These are phyloP conservation scores for Paramormyrops hopkinsi DNA, from an alignment of 2,797 vertebrate genomes.

Conservation along the genomic window DNA sequence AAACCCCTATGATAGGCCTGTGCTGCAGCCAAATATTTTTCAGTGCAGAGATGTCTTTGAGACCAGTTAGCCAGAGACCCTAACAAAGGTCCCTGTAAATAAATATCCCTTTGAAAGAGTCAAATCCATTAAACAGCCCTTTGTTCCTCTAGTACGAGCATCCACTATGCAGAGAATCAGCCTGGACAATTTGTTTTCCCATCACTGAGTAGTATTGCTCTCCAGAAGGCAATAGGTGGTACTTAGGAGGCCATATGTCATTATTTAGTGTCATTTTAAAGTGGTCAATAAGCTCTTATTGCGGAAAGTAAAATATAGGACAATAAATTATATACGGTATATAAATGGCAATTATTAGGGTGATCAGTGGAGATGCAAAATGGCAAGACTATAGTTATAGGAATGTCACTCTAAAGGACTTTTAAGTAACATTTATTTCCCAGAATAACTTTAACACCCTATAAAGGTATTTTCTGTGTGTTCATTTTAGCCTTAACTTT, in stretches of 20 bases:
- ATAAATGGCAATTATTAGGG: background rate
- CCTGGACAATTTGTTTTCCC: conserved; percentile 42
- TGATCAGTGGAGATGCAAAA: background rate
- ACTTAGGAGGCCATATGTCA: conserved; percentile 39
- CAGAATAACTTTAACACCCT: background rate
- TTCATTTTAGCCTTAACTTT: background rate
- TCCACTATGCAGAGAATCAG: conserved; percentile 32
- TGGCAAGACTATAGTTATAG: background rate
- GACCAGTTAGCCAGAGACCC: conserved; percentile 35
- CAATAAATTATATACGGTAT: background rate
- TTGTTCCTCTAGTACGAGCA: conserved; percentile 41
- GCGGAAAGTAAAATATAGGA: background rate
- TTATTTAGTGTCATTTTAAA: conserved; percentile 24
- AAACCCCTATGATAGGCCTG: conserved; percentile 37
- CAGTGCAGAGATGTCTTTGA: conserved; percentile 38
- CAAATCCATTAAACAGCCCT: conserved; percentile 43
- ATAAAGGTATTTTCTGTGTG: background rate
- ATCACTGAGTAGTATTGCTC: conserved; percentile 38
- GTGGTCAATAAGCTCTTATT: conserved; percentile 28
- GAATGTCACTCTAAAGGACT: background rate
- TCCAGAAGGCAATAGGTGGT: conserved; percentile 35
- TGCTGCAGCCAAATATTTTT: conserved; percentile 28
- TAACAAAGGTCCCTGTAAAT: conserved; percentile 39
- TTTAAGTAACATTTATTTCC: background rate
- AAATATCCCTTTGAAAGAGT: conserved; percentile 46